Conservation (phyloP, 2,888 invertebrate species). For the Strigamia crassipes region DNA sequence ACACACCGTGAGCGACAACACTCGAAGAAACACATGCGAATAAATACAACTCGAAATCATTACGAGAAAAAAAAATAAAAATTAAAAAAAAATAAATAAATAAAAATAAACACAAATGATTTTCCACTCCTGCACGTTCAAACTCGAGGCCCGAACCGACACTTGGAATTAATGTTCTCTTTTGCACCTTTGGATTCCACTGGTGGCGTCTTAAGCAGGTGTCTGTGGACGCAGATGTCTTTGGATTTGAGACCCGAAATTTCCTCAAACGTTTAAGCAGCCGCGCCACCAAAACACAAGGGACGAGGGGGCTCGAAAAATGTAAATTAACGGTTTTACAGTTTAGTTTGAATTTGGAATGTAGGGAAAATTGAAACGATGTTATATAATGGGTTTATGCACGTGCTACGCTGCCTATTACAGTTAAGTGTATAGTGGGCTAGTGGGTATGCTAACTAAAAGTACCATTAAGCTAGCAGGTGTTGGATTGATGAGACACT, state of each 20-base stretch:
- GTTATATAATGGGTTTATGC: neutral
- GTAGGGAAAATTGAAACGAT: neutral
- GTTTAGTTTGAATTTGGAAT: neutral
- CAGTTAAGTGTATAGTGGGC: neutral
- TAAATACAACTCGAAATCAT: no score
- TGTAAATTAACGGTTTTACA: neutral
- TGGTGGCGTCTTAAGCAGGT: neutral
- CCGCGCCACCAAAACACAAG: neutral
- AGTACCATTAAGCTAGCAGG: neutral
- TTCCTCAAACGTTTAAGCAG: conserved; percentile 30
- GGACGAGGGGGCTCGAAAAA: neutral
- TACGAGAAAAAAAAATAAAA: neutral
- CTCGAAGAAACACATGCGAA: neutral
- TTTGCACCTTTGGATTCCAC: neutral
- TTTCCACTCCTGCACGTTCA: neutral
- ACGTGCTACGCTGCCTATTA: no score
- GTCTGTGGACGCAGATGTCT: conserved; percentile 3
- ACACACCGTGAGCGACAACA: neutral
- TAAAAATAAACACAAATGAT: neutral
- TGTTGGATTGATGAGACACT: conserved; percentile 29
- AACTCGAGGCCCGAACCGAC: neutral
- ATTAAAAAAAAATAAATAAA: neutral
- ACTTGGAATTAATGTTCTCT: neutral
- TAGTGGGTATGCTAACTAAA: neutral
- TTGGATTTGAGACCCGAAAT: conserved; percentile 2